Evolutionary conservation across 2,888 invertebrate genomes (phyloP), one percentile per base, ranked within the genome.

Genomic region (Heliconius cydno): DNA sequence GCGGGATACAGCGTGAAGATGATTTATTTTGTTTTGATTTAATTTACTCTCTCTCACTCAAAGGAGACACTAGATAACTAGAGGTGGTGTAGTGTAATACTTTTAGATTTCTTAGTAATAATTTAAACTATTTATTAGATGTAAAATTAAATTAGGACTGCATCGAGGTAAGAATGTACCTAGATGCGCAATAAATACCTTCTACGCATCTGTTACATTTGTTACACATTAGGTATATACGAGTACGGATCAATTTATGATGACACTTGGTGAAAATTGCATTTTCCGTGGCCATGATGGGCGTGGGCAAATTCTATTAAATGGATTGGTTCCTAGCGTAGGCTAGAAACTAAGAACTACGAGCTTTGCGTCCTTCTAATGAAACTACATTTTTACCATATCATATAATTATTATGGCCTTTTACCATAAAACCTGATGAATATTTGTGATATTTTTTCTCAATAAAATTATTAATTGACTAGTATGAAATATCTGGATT

Each of bases 131-230:
- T 68, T 22, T 68, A 38, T 38, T n/a, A 38, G 12, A 68, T 68
- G 38, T 38, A 68, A 68, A 68, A 38, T 38, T 68, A n/a, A 68
- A 68, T 68, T 68, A 41, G 41, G 41, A 68, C 25, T 68, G 68
- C 25, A 25, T 25, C 41, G n/a, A 68, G 38, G n/a, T 38, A 68
- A n/a, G 68, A 68, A 68, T 68, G 68, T 46, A 6, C 38, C 22
- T 34, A 12, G 57, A 52, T 72, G 57, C 52, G 72, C 30, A 72
- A 57, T 72, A 57, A 72, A 57, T 72, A 57, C 30, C 22, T 72
- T 57, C 19, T 72, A 72, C 30, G 57, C 28, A 22, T 57, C 22
- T n/a, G 34, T 57, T 30, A 57, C n/a, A 57, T 57, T 57, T 22
- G 72, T 30, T 57, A 34, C 34, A n/a, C 52, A 52, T 28, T 28